phyloP scores from a whole-genome alignment of 2,113 vertebrate genomes.

The Thinocorus orbignyianus region DNA sequence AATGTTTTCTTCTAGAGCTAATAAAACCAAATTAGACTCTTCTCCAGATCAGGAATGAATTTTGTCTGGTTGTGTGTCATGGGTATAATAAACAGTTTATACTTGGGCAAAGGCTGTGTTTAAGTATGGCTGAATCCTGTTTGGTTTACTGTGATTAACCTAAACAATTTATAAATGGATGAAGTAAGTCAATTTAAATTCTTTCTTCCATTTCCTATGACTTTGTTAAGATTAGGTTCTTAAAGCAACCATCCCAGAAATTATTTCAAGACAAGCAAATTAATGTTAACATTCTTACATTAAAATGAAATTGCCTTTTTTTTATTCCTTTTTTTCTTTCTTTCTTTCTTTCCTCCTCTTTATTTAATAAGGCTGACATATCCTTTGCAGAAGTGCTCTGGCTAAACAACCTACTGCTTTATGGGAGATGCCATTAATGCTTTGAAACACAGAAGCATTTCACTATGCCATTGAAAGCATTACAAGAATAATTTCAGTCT shows the following conservation, averaged over 20 bases:
- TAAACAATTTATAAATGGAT: constrained; percentile 53
- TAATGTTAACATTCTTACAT: background rate
- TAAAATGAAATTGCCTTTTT: background rate
- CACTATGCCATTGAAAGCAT: background rate
- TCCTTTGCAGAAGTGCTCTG: background rate
- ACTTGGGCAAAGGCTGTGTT: constrained; percentile 41
- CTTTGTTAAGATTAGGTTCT: constrained; percentile 14
- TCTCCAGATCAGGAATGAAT: constrained; percentile 35
- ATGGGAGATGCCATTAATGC: background rate
- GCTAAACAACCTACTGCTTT: background rate
- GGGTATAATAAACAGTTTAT: constrained; percentile 57
- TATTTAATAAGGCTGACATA: background rate
- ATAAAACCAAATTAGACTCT: constrained; percentile 28
- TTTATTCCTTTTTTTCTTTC: no score
- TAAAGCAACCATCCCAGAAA: constrained; percentile 57
- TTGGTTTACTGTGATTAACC: constrained; percentile 55
- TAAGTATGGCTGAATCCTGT: constrained; percentile 48
- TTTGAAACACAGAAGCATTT: background rate
- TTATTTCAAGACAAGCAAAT: constrained; percentile 1
- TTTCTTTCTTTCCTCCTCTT: background rate
- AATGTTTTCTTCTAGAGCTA: background rate
- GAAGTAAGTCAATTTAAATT: constrained; percentile 57
- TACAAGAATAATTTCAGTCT: background rate
- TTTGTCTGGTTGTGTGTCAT: constrained; percentile 38
- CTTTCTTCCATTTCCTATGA: constrained; percentile 19